phyloP scores from a whole-genome alignment of 2,888 invertebrate genomes.

The Lithodes maja region DNA sequence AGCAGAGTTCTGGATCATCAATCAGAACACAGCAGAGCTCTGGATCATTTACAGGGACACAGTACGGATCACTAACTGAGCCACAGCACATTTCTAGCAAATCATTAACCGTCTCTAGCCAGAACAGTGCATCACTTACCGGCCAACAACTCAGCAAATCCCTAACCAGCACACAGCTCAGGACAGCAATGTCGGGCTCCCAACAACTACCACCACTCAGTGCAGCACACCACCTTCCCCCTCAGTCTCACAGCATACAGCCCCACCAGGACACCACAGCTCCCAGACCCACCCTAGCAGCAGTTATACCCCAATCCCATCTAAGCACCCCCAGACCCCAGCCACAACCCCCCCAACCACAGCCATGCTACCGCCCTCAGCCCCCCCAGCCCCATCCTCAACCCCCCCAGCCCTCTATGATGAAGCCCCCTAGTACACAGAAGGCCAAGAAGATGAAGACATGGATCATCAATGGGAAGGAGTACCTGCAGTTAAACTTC shows the following conservation, averaged over 20 bases:
- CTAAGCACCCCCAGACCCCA: neutral
- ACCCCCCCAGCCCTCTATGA: neutral
- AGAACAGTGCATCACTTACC: too few species aligned
- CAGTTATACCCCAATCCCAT: neutral
- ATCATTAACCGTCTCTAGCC: too few species aligned
- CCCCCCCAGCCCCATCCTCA: neutral
- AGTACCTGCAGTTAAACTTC: constrained; percentile 84
- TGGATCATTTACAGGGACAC: too few species aligned
- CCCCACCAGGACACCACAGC: too few species aligned
- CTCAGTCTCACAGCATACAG: neutral
- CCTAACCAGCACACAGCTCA: neutral
- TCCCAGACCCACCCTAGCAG: neutral
- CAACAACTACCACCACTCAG: too few species aligned
- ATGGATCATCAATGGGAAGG: constrained; percentile 83
- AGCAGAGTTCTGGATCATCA: too few species aligned
- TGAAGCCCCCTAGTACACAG: neutral
- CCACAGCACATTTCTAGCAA: too few species aligned
- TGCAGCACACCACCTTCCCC: neutral
- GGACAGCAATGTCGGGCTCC: neutral
- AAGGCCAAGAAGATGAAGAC: constrained; percentile 25
- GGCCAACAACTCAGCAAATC: neutral
- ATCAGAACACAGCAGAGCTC: too few species aligned
- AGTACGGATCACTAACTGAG: too few species aligned
- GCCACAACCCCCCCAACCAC: neutral
- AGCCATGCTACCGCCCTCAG: neutral